Conservation (phyloP, 2,113 vertebrate genomes). For the Heloderma charlesbogerti region DNA sequence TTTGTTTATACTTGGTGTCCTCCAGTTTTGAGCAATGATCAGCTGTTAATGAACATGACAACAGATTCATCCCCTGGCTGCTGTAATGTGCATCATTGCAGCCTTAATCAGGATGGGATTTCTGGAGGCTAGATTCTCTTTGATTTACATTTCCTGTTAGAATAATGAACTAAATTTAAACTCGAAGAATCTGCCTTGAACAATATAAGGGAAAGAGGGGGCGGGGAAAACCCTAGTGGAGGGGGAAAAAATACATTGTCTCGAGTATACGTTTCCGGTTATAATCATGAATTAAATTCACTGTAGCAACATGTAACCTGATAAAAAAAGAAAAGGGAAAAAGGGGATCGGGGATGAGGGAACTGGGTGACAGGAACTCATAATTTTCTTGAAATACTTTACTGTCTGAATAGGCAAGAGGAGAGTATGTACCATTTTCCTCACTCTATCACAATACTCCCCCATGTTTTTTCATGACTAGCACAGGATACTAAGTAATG, state of each 20-base stretch:
- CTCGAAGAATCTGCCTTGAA: neutral
- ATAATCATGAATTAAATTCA: neutral
- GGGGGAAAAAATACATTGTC: neutral
- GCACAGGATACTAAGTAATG: slow-evolving; percentile 42
- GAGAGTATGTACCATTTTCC: slow-evolving; percentile 55
- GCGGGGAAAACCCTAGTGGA: neutral
- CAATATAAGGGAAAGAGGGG: neutral
- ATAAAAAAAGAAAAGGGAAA: slow-evolving; percentile 31
- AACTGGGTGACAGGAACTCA: slow-evolving; percentile 58
- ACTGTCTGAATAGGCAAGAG: slow-evolving; percentile 62
- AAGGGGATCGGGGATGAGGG: slow-evolving; percentile 21
- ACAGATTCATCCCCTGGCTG: neutral
- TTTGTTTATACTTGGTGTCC: neutral
- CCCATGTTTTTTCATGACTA: slow-evolving; percentile 58
- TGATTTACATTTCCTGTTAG: neutral
- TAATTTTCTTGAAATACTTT: slow-evolving; percentile 41
- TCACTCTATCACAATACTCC: slow-evolving; percentile 61
- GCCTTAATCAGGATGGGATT: neutral
- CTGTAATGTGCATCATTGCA: neutral
- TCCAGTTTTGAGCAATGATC: neutral
- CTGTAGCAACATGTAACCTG: slow-evolving; percentile 13
- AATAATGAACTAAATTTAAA: neutral
- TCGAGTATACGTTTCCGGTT: neutral
- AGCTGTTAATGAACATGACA: neutral
- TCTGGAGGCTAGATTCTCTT: neutral